Evolutionary conservation across 2,113 vertebrate species (phyloP), one percentile per base, ranked within the genome.

Genomic region (Lanius ludovicianus): DNA sequence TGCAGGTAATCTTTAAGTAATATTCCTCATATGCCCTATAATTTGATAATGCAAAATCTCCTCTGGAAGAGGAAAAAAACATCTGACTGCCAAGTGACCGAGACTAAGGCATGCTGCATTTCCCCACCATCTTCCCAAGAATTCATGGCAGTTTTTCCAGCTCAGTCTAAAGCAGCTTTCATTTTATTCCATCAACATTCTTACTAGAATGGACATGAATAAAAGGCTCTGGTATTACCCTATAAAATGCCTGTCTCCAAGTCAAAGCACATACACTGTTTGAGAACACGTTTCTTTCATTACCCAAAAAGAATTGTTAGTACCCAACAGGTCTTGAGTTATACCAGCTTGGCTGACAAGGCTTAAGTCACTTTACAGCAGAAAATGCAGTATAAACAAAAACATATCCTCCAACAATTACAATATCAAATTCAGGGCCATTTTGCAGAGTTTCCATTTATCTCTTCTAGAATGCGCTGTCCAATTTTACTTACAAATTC

Each of bases 211-310:
- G 9, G 73, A 71, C 57, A 87, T 62, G 63, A 93, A 89, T 89
- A 93, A 92, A 91, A 92, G 31, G 8, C 68, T 56, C 14, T 52
- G 55, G 60, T 90, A 95, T 94, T 95, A 91, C 70, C 79, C 91
- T 77, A 78, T 71, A 92, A 94, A 96, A 96, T 75, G 28, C 41
- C 52, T 91, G 89, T 79, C 62, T 49, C 76, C 46, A 55, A 74
- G 84, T 84, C 65, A 80, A 15, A 95, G 55, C 47, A 73, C 53
- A 89, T 7, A 31, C 20, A 73, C 35, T 57, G 65, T 91, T 95
- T 88, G 78, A 60, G 56, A 92, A 86, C 35, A 69, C 1, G 0
- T 93, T 82, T 91, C 53, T 74, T 94, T 89, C 89, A 96, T 68
- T 93, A 90, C 42, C 59, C 60, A 9, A 79, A 30, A 87, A 87